Base-by-base conservation (phyloP, 2,113 vertebrate genomes). In the Pelusios castaneus region DNA sequence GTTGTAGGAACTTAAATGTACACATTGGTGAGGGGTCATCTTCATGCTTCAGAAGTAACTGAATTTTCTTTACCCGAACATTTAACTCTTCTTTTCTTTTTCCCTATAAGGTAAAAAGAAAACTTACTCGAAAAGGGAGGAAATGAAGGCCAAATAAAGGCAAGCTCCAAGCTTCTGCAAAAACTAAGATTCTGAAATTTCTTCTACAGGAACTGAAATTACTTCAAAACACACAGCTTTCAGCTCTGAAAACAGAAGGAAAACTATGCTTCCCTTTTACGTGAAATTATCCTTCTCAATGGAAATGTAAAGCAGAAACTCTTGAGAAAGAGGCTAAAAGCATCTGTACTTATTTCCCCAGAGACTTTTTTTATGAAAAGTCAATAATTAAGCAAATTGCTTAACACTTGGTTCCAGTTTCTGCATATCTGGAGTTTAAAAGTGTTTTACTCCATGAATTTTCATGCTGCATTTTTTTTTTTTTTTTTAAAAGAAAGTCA, bases 61-160 rank as follows among this genome's bases (percentile, higher is more conserved):
- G 67, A 82, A 4, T 70, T 91, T 89, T 96, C 78, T 34, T 5
- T 45, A 41, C 88, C 90, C 95, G 82, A 73, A 47, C 91, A 76
- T 92, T 89, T 58, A 73, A 55, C 91, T 92, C 51, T 78, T 85
- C 47, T 51, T 88, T 79, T 87, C 31, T 82, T 83, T 96, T 94
- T 73, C 94, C 38, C 80, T 95, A 96, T 92, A 97, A 99, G 99
- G 99, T 99, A 99, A 99, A 99, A 98, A 98, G 98, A 98, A 98
- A 98, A 96, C 87, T 91, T 80, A 70, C 93, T 95, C 95, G 80
- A 88, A 98, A 96, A 97, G 97, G 97, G 97, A 98, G 96, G 96
- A 98, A 97, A 97, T 97, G 98, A 98, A 97, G 96, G 97, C 97
- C 98, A 97, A 97, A 97, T 96, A 97, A 97, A 97, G 98, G 97